Conservation (phyloP, 2,888 invertebrate genomes). For the Tryphoninae sp. region DNA sequence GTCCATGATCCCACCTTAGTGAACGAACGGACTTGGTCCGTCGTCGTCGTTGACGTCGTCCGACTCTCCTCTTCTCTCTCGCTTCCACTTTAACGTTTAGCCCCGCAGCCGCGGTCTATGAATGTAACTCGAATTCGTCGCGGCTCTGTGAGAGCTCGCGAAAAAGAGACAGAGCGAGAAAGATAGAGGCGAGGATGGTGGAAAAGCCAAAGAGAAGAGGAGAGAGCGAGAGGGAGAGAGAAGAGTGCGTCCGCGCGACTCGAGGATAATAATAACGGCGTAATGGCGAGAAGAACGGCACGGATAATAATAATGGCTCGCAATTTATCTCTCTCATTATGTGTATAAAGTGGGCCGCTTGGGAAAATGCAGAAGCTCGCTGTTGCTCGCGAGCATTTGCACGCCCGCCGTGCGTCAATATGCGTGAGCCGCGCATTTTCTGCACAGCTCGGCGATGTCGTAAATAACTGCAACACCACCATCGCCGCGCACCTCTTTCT, state of each 20-base stretch:
- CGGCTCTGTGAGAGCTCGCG: constrained; percentile 46
- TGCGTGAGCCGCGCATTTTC: constrained; percentile 57
- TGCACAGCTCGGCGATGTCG: constrained; percentile 54
- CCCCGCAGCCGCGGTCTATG: constrained; percentile 50
- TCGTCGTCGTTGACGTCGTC: constrained; percentile 53
- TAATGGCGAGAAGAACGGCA: constrained; percentile 66
- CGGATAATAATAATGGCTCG: constrained; percentile 67
- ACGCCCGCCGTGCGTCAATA: constrained; percentile 62
- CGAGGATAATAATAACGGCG: constrained; percentile 65
- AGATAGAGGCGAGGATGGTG: constrained; percentile 33
- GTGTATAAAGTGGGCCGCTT: constrained; percentile 67
- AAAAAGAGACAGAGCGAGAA: constrained; percentile 17
- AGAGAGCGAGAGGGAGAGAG: constrained; percentile 23
- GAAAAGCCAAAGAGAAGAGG: constrained; percentile 26
- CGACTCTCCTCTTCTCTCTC: constrained; percentile 33
- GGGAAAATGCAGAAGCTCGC: constrained; percentile 63
- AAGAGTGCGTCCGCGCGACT: constrained; percentile 48
- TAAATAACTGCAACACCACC: constrained; percentile 62
- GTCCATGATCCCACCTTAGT: constrained; percentile 71
- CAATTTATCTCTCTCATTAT: constrained; percentile 69
- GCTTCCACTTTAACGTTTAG: constrained; percentile 34
- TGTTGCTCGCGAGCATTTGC: constrained; percentile 20
- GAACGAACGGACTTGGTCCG: constrained; percentile 62
- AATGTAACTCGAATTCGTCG: constrained; percentile 66
- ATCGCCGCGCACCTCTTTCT: constrained; percentile 21